Percentiles rank a stretch among this genome's conserved stretches.
Evolutionary conservation across 2,888 invertebrate species (phyloP).

Genomic region (Dasysyrphus tricinctus): DNA sequence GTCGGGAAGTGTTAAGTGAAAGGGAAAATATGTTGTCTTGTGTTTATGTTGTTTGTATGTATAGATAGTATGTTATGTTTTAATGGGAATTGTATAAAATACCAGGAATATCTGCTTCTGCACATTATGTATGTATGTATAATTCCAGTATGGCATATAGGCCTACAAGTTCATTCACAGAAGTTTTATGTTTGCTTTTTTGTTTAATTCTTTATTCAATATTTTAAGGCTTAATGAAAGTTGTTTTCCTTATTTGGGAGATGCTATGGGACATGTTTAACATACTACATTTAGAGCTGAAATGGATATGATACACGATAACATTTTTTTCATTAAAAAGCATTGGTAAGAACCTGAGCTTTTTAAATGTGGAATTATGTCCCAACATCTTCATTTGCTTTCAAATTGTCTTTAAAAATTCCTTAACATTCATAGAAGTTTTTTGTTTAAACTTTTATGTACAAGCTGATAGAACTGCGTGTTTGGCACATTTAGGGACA

Average conservation of each 20-base stretch:
- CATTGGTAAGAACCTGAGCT: not conserved
- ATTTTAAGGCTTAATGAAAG: not conserved
- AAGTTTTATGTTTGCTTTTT: not conserved
- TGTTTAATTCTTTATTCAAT: not conserved
- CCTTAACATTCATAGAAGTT: not conserved
- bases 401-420: not conserved
- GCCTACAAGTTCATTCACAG: slow-evolving; percentile 6
- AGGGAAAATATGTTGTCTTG: slow-evolving; percentile 56
- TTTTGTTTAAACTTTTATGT: no score
- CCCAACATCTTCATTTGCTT: not conserved
- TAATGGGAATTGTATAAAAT: slow-evolving; percentile 38
- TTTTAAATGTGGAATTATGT: not conserved
- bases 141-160: not conserved
- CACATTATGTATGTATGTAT: not conserved
- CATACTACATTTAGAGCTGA: not conserved
- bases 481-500: no score
- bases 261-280: not conserved
- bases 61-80: not conserved
- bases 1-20: slow-evolving; percentile 53
- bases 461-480: no score
- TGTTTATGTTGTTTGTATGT: not conserved
- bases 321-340: not conserved
- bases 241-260: not conserved
- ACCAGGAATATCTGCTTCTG: slow-evolving; percentile 16
- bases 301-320: not conserved